phyloP scores from a whole-genome alignment of 1,140 invertebrate genomes.

The Cotesia typhae region DNA sequence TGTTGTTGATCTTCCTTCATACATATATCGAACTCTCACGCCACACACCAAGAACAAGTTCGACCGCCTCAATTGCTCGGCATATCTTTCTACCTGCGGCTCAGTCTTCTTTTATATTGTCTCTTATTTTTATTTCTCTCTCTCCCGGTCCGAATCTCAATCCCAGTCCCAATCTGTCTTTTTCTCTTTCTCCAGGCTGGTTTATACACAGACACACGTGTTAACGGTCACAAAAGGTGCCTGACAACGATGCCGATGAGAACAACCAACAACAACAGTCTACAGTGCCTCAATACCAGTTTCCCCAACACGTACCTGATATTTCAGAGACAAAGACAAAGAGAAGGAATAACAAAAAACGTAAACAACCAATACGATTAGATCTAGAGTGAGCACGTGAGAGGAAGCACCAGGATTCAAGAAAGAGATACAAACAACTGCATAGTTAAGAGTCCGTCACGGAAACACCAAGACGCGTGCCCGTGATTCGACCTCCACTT shows the following conservation, averaged over 20 bases:
- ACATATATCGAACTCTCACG: slow-evolving; percentile 10
- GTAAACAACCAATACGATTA: background rate
- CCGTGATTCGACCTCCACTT: slow-evolving; percentile 25
- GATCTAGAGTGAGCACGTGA: background rate
- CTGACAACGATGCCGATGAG: too few relatives aligned
- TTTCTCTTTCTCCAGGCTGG: too few relatives aligned
- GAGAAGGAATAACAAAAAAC: background rate
- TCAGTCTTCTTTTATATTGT: background rate
- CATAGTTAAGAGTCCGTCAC: slow-evolving; percentile 5
- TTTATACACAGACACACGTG: too few relatives aligned
- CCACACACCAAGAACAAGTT: slow-evolving; percentile 8
- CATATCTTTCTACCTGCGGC: background rate
- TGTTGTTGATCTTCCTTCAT: background rate
- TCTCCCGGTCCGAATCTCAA: background rate
- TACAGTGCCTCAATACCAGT: too few relatives aligned
- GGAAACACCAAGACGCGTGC: slow-evolving; percentile 24
- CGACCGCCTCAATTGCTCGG: slow-evolving; percentile 1
- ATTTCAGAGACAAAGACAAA: background rate
- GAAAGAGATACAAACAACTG: background rate
- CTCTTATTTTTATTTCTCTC: slow-evolving; percentile 3
- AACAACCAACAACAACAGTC: too few relatives aligned
- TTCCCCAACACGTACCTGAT: too few relatives aligned
- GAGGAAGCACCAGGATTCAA: slow-evolving; percentile 1
- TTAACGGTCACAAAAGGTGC: too few relatives aligned
- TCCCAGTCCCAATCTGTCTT: too few relatives aligned